Evolutionary conservation across 2,797 vertebrate species (phyloP).

Genomic region (Gobio occitaniae): DNA sequence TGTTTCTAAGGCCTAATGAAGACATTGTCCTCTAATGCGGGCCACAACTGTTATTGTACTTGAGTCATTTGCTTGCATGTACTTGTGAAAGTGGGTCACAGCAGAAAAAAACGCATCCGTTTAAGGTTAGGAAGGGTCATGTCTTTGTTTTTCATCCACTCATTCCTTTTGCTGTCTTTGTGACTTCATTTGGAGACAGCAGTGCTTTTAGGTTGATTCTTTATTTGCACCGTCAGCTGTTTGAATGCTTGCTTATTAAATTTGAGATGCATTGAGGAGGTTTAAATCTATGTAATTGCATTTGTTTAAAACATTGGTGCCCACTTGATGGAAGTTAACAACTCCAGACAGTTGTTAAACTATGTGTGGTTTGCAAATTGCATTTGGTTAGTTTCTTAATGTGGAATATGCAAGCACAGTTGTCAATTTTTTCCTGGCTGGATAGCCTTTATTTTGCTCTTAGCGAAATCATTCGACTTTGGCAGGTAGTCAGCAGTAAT

Average conservation of each 20-base stretch:
- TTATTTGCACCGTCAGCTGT: slow-evolving; percentile 23
- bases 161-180: neutral
- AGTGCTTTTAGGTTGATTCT: slow-evolving; percentile 10
- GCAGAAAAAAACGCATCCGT: neutral
- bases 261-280: slow-evolving; percentile 13
- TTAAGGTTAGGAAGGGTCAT: neutral
- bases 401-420: neutral
- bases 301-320: slow-evolving; percentile 22
- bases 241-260: neutral
- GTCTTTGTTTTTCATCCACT: neutral
- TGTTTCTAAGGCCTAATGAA: slow-evolving; percentile 19
- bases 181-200: neutral
- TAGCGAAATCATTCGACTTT: slow-evolving; percentile 8
- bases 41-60: neutral
- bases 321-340: slow-evolving; percentile 12
- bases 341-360: slow-evolving; percentile 28
- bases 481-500: neutral
- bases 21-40: slow-evolving; percentile 10
- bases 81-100: slow-evolving; percentile 23
- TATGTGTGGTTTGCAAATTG: slow-evolving; percentile 13
- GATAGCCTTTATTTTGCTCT: neutral
- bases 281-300: slow-evolving; percentile 9
- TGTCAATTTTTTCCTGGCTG: neutral
- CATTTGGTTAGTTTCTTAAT: slow-evolving; percentile 7
- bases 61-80: neutral